Evolutionary conservation across 64 coral and sea anemone species (phyloP).

Genomic region (Montipora efflorescens): DNA sequence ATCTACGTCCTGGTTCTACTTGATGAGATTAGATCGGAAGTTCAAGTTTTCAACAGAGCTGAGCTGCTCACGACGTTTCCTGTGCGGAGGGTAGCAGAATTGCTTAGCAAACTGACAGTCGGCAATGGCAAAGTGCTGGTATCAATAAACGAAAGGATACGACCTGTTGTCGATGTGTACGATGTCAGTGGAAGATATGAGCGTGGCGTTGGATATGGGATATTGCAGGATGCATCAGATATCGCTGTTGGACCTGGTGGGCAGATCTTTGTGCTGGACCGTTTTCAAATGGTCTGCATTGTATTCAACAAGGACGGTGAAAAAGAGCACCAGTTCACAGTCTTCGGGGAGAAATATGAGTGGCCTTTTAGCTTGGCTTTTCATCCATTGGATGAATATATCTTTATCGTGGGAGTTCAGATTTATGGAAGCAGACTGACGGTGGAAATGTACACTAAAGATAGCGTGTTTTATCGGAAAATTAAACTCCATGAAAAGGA

Average conservation of each 20-base stretch:
- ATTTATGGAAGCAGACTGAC: not conserved
- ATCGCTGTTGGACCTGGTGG: slow-evolving; percentile 21
- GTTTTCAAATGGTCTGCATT: no score
- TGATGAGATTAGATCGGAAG: not conserved
- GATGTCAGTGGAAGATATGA: not conserved
- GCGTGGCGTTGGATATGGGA: not conserved
- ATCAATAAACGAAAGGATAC: not conserved
- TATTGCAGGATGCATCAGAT: not conserved
- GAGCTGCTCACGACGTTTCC: not conserved
- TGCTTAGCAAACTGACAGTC: not conserved
- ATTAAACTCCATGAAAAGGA: slow-evolving; percentile 40
- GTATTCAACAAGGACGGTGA: slow-evolving; percentile 28
- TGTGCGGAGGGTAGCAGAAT: not conserved
- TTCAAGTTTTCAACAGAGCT: not conserved
- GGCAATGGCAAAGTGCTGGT: slow-evolving; percentile 19
- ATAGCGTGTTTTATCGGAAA: not conserved
- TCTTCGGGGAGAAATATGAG: not conserved
- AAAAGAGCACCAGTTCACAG: not conserved
- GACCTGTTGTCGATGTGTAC: slow-evolving; percentile 23
- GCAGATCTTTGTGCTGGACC: slow-evolving; percentile 17
- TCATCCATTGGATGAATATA: slow-evolving; percentile 13
- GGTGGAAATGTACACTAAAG: slow-evolving; percentile 26
- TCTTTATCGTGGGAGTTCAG: slow-evolving; percentile 14
- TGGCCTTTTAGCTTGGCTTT: not conserved
- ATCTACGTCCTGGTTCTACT: not conserved